phyloP scores from a whole-genome alignment of 2,113 vertebrate genomes.

The Zosterops borbonicus region DNA sequence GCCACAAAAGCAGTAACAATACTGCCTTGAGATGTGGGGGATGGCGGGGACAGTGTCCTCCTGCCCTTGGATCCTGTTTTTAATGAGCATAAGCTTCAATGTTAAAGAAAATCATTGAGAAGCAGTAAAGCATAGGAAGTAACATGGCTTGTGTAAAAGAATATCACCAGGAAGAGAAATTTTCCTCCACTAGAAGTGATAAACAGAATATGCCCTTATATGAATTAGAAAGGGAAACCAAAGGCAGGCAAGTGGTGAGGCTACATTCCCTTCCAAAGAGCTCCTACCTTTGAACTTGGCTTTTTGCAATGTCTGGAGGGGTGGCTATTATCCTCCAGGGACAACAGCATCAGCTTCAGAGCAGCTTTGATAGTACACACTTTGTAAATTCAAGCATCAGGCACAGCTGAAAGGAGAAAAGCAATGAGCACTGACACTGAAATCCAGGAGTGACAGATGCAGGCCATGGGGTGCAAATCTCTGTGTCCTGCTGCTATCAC shows the following conservation, averaged over 20 bases:
- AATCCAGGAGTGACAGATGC: neutral
- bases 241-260: neutral
- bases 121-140: neutral
- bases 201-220: neutral
- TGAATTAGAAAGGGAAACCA: neutral
- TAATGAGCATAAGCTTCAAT: neutral
- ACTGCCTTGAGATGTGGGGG: neutral
- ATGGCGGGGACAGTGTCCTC: neutral
- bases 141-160: neutral
- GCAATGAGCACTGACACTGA: neutral
- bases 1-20: neutral
- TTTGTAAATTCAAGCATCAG: neutral
- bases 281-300: neutral
- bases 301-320: neutral
- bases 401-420: neutral
- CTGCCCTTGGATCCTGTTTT: constrained; percentile 35
- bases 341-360: neutral
- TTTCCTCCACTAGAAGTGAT: neutral
- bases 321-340: neutral
- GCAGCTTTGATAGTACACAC: neutral
- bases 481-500: neutral
- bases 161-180: neutral
- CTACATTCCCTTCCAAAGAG: neutral
- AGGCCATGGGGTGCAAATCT: neutral
- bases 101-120: neutral